Evolutionary conservation across 1,140 invertebrate species (phyloP).

Genomic region (Bombyx mandarina): DNA sequence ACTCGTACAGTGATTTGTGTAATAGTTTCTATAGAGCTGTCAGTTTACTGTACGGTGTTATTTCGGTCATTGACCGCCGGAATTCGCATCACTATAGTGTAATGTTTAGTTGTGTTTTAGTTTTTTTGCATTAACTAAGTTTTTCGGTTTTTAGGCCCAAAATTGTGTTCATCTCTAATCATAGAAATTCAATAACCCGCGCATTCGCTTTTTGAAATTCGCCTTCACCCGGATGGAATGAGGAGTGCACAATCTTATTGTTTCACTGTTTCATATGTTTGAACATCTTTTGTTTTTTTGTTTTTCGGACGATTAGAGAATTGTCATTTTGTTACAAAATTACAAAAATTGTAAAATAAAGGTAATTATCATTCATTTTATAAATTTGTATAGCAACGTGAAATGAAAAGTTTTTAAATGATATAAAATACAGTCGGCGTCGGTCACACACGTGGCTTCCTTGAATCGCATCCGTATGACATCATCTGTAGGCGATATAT

Average conservation of each 20-base stretch:
- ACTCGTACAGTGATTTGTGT: slow-evolving; percentile 56
- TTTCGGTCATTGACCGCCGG: slow-evolving; percentile 72
- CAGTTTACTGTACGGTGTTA: slow-evolving; percentile 64
- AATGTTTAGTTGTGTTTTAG: slow-evolving; percentile 36
- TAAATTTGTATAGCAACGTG: slow-evolving; percentile 13
- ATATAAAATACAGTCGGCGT: slow-evolving; percentile 33
- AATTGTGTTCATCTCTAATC: slow-evolving; percentile 58
- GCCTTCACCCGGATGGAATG: slow-evolving; percentile 65
- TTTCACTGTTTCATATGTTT: slow-evolving; percentile 69
- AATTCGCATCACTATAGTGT: slow-evolving; percentile 65
- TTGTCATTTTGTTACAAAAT: slow-evolving; percentile 69
- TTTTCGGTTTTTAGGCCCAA: slow-evolving; percentile 61
- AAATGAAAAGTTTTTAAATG: slow-evolving; percentile 22
- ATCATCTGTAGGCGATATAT: slow-evolving; percentile 50
- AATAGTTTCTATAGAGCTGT: slow-evolving; percentile 54
- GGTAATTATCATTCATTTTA: slow-evolving; percentile 55
- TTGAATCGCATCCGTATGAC: slow-evolving; percentile 50
- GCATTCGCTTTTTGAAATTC: slow-evolving; percentile 66
- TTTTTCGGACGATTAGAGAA: slow-evolving; percentile 69
- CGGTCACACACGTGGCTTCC: slow-evolving; percentile 47
- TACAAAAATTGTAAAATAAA: slow-evolving; percentile 68
- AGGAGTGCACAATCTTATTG: slow-evolving; percentile 66
- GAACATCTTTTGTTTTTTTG: slow-evolving; percentile 71
- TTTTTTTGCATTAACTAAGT: slow-evolving; percentile 46
- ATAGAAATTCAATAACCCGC: slow-evolving; percentile 54